These are phyloP conservation scores for Caenorhabditis macrosperma DNA, from an alignment of 2,888 invertebrate genomes.

Conservation along the genomic window DNA sequence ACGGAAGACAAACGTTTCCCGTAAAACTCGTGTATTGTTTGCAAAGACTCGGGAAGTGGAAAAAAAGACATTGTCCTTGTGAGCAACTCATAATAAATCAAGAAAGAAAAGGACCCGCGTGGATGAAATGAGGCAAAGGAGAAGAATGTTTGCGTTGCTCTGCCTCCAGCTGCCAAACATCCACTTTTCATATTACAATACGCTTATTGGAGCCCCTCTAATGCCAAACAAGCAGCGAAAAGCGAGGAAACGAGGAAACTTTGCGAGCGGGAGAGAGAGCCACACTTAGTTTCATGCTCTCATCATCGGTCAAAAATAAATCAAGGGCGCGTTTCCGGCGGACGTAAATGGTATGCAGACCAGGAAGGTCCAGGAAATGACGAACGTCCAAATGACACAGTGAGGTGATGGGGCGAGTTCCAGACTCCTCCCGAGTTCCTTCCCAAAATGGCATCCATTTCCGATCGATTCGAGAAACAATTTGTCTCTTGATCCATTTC, in stretches of 20 bases:
- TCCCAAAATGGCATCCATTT: too few species aligned
- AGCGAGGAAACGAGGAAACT: constrained; percentile 15
- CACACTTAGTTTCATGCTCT: constrained; percentile 22
- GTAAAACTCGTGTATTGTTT: constrained; percentile 36
- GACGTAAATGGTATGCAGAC: neutral
- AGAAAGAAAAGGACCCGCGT: constrained; percentile 42
- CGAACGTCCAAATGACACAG: neutral
- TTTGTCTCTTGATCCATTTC: constrained; percentile 20
- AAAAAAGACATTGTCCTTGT: constrained; percentile 26
- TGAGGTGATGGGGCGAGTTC: too few species aligned
- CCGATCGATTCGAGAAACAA: too few species aligned
- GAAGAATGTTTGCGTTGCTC: constrained; percentile 37
- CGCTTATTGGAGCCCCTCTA: constrained; percentile 33
- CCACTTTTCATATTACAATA: constrained; percentile 45
- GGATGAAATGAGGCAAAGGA: constrained; percentile 47
- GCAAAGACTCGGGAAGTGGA: constrained; percentile 6
- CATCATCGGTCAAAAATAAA: constrained; percentile 6
- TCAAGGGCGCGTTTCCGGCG: neutral
- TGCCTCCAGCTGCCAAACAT: constrained; percentile 27
- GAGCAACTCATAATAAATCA: constrained; percentile 58
- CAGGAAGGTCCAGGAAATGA: neutral
- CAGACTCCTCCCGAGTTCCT: too few species aligned
- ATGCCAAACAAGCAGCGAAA: constrained; percentile 22
- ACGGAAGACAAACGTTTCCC: neutral
- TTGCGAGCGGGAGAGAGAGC: neutral